Conservation (phyloP, 1,140 invertebrate genomes). For the Archegozetes longisetosus region DNA sequence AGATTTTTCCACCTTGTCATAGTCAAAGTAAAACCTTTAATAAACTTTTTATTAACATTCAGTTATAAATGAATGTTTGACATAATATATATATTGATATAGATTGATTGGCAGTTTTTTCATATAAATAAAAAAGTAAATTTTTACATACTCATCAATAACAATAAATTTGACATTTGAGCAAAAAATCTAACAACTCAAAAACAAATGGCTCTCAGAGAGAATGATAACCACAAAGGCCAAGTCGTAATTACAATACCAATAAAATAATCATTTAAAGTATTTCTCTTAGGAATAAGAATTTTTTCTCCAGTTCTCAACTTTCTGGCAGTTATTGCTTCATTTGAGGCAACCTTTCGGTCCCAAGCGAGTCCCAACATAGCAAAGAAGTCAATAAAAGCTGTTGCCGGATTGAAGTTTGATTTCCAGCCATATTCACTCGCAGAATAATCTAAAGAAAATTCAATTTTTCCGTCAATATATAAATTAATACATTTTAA, state of each 20-base stretch:
- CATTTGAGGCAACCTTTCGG: neutral
- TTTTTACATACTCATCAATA: no score
- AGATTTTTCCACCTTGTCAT: no score
- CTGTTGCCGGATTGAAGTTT: constrained; percentile 24
- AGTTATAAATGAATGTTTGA: no score
- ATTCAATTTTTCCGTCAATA: neutral
- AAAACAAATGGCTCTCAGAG: no score
- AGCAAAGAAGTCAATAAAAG: constrained; percentile 68
- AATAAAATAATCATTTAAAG: neutral
- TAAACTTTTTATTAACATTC: no score
- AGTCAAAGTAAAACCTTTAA: no score
- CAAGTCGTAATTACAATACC: neutral
- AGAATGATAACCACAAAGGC: neutral
- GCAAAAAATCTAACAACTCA: no score
- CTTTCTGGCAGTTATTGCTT: neutral
- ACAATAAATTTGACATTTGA: no score
- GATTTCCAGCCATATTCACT: constrained; percentile 30
- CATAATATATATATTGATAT: no score
- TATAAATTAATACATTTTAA: neutral
- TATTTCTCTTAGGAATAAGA: neutral
- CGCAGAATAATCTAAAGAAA: constrained; percentile 29
- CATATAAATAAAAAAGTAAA: no score
- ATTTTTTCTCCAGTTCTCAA: neutral
- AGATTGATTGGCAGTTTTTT: no score
- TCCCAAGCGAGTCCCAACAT: constrained; percentile 75